phyloP scores from a whole-genome alignment of 2,888 invertebrate species.

The Siphonodentalium dalli region DNA sequence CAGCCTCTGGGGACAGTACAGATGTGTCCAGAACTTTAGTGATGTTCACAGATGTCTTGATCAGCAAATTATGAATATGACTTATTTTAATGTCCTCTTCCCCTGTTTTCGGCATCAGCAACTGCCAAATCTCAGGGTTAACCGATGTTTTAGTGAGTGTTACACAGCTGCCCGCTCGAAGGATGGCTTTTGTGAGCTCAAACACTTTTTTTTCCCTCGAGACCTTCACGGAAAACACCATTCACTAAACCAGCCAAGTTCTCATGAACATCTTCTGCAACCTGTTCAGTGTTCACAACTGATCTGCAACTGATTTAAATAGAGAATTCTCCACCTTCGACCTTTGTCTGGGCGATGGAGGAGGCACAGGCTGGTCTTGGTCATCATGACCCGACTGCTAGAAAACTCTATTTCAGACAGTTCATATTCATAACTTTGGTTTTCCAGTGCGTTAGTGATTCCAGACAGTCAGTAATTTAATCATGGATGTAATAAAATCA shows the following conservation, averaged over 20 bases:
- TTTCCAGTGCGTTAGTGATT: too few species aligned
- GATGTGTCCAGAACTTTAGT: constrained; percentile 6
- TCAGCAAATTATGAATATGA: background rate
- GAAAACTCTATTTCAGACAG: too few species aligned
- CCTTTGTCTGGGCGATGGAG: too few species aligned
- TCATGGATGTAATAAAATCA: too few species aligned
- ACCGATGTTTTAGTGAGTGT: constrained; percentile 1
- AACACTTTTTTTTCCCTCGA: constrained; percentile 4
- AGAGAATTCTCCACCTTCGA: too few species aligned
- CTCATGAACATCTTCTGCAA: background rate
- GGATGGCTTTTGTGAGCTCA: constrained; percentile 5
- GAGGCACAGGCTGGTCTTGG: too few species aligned
- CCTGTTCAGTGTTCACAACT: background rate
- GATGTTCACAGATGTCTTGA: constrained; percentile 3
- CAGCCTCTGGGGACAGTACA: background rate
- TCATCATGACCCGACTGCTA: too few species aligned
- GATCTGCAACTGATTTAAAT: constrained; percentile 7
- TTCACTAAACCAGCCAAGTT: constrained; percentile 6
- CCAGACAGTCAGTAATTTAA: too few species aligned
- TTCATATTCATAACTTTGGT: too few species aligned
- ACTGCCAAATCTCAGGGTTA: constrained; percentile 8
- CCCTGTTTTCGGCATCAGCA: constrained; percentile 6
- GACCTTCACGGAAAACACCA: constrained; percentile 3
- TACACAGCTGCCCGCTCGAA: constrained; percentile 3
- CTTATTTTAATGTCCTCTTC: constrained; percentile 1